Evolutionary conservation across 2,888 invertebrate species (phyloP).

Genomic region (Macrosiphum euphorbiae): DNA sequence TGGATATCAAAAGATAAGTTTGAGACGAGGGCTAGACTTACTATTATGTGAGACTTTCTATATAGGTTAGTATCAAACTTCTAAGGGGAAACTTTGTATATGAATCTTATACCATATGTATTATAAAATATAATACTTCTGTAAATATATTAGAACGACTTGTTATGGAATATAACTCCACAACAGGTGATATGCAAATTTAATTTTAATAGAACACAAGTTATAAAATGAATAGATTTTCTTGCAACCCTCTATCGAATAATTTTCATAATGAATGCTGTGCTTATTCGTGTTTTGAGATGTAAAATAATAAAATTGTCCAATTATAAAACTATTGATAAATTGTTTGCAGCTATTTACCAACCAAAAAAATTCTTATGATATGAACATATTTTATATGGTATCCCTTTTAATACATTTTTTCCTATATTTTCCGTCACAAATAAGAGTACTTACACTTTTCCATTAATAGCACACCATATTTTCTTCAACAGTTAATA

Average conservation of each 20-base stretch:
- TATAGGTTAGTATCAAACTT: not conserved
- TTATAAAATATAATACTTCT: conserved; percentile 2
- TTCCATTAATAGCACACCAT: not conserved
- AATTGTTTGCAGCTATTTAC: not conserved
- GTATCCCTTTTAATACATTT: not conserved
- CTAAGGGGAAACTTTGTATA: not conserved
- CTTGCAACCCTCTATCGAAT: not conserved
- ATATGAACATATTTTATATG: not conserved
- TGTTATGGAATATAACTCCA: conserved; percentile 26
- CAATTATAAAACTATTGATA: not conserved
- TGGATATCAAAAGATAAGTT: conserved; percentile 8
- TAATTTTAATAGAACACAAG: not conserved
- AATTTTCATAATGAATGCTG: not conserved
- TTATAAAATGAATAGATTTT: conserved; percentile 15
- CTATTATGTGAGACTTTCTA: not conserved
- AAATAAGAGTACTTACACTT: not conserved
- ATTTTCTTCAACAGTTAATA: not conserved
- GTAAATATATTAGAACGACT: not conserved
- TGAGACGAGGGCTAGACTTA: not conserved
- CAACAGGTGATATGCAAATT: conserved; percentile 6
- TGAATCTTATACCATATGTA: not conserved
- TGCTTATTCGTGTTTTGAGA: not conserved
- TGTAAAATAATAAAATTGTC: not conserved
- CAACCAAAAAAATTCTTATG: not conserved
- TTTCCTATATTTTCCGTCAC: not conserved